Evolutionary conservation across 2,113 vertebrate genomes (phyloP), one percentile per base, ranked within the genome.

Genomic region (Gymnocephalus cernua): DNA sequence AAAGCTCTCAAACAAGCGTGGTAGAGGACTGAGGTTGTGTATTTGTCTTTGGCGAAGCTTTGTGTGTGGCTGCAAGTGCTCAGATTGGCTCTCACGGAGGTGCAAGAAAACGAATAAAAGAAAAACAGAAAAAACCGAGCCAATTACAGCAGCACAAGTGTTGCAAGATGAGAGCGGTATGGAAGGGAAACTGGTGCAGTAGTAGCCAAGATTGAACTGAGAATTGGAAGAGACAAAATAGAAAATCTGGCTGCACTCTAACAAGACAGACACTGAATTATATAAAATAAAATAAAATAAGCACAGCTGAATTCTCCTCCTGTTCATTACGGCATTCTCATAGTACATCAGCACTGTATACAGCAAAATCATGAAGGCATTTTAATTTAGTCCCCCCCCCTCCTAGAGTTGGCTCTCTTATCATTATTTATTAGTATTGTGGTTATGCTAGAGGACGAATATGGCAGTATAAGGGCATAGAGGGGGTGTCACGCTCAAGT

Each of bases 101-200:
- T 87, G 82, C 83, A 86, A 88, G n/a, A n/a, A n/a, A n/a, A n/a
- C n/a, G n/a, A n/a, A n/a, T n/a, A 89, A 41, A 41, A 41, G 2
- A 11, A 41, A 41, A 41, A 11, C 11, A 11, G 10, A 41, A 32
- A 6, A 32, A 32, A 84, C 50, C 56, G 69, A 83, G 45, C 62
- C 81, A 88, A 90, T 91, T 90, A 93, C 82, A 77, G 65, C 66
- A 58, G 41, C 63, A 62, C 50, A 51, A 81, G 67, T 75, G 69
- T 54, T 66, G 64, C 9, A 73, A 79, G 59, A 80, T 44, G 64
- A 63, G 70, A 47, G 38, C 10, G 10, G 38, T 41, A 41, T 25
- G 35, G 56, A 64, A 15, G 29, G 38, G 48, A 58, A 25, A 63
- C 23, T 1, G 45, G 51, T 6, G 38, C 15, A 3, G 19, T n/a